Base-by-base conservation (phyloP, 2,113 vertebrate genomes). In the Oryzias curvinotus region DNA sequence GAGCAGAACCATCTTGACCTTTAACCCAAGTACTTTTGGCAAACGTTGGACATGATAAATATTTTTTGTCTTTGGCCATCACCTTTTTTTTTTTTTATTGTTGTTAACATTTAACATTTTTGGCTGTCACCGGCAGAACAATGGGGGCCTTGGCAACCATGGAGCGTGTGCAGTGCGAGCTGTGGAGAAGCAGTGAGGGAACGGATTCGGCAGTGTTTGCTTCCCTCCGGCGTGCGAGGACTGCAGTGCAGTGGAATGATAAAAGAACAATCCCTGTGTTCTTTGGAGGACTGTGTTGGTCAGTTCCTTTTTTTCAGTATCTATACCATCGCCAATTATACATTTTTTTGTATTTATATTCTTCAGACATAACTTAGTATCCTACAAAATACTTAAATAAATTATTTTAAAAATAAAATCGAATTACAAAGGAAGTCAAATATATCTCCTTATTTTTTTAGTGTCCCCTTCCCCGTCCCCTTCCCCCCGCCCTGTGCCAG, bases 151-250 rank as follows among this genome's bases (percentile, higher is more conserved):
- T 99, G 97, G 97, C 94, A 95, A 85, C 91, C 93, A 0, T 99
- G 97, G 97, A 96, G 92, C 55, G 84, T 85, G 1, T 99, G 97
- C 87, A 99, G 96, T 0, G 87, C 93, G 71, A 94, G 93, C 8
- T 98, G 97, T 4, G 96, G 96, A 14, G 95, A 98, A 0, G 97
- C 95, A 0, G 73, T 95, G 71, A 90, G 97, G 76, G 93, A 98
- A 70, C 92, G 96, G 41, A 80, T 81, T 65, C 93, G 96, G 1
- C 84, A 90, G 73, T 99, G 97, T 78, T 85, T 96, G 71, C 81
- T 89, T 60, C 90, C 95, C 68, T 93, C 87, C 2, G 85, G 88
- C 0, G 88, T 87, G 54, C 90, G 75, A 70, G 91, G 91, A 21
- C 62, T 91, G 23, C 85, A 89, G 65, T 98, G 97, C 16, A 81